Evolutionary conservation across 2,113 vertebrate species (phyloP).

Genomic region (Alexandromys fortis): DNA sequence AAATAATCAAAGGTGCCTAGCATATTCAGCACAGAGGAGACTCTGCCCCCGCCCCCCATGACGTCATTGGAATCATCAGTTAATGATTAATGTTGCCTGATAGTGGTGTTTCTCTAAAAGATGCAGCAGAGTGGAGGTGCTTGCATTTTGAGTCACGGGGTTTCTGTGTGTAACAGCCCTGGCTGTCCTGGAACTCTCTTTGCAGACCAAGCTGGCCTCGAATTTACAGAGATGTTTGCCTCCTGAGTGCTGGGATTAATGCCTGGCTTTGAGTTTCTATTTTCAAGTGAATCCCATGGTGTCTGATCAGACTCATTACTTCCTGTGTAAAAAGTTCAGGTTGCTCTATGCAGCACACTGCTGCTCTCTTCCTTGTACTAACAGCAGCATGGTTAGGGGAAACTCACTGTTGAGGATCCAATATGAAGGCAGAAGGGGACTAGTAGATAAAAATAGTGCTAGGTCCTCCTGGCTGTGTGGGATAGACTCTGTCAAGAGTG

Average conservation of each 20-base stretch:
- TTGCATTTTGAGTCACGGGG: not conserved
- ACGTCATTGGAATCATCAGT: not conserved
- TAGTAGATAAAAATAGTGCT: not conserved
- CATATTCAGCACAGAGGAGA: slow-evolving; percentile 7
- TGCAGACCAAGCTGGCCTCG: not conserved
- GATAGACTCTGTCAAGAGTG: slow-evolving; percentile 43
- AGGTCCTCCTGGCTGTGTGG: not conserved
- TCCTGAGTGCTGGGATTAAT: not conserved
- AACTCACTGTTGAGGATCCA: not conserved
- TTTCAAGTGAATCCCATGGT: slow-evolving; percentile 39
- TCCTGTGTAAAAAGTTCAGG: not conserved
- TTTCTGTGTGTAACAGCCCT: not conserved
- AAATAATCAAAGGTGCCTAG: slow-evolving; percentile 58
- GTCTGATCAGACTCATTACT: not conserved
- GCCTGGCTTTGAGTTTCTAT: slow-evolving; percentile 18
- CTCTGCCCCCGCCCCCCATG: not conserved
- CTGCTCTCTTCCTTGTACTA: not conserved
- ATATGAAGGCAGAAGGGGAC: not conserved
- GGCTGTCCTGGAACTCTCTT: not conserved
- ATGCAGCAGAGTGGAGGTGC: not conserved
- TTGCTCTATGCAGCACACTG: slow-evolving; percentile 1
- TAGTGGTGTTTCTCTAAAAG: slow-evolving; percentile 25
- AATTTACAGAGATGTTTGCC: not conserved
- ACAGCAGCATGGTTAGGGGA: not conserved
- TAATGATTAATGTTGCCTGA: not conserved